phyloP scores from a whole-genome alignment of 2,888 invertebrate species.

The Lasiommata megera region DNA sequence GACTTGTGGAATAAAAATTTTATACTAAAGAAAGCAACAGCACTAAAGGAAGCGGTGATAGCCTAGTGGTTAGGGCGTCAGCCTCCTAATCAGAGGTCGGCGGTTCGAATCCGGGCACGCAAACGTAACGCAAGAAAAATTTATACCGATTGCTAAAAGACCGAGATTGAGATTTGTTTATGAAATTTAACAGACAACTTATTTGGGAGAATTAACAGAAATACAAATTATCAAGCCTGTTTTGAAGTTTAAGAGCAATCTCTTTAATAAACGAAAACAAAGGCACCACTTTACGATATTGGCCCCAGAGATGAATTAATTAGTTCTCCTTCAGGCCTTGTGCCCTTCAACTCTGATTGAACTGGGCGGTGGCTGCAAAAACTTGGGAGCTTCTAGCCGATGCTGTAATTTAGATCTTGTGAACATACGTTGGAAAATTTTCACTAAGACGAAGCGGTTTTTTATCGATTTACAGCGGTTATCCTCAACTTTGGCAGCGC shows the following conservation, averaged over 20 bases:
- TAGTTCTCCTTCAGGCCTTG: constrained; percentile 23
- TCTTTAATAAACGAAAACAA: constrained; percentile 35
- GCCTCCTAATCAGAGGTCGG: no score
- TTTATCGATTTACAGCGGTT: no score
- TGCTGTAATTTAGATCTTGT: neutral
- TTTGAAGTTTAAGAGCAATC: constrained; percentile 23
- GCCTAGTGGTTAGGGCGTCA: no score
- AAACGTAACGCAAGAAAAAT: no score
- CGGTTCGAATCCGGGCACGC: no score
- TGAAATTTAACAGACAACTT: constrained; percentile 10
- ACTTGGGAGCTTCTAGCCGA: neutral
- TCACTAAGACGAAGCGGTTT: neutral
- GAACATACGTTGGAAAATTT: neutral
- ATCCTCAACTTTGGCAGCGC: no score
- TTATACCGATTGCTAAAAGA: no score
- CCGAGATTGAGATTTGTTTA: neutral
- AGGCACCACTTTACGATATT: constrained; percentile 26
- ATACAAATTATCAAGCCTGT: constrained; percentile 15
- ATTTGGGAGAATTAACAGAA: constrained; percentile 17
- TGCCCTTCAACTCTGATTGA: constrained; percentile 16
- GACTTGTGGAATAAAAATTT: no score
- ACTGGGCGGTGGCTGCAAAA: neutral
- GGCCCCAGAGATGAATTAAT: constrained; percentile 33
- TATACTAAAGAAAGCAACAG: no score
- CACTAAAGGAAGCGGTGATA: no score